Conservation (phyloP, 2,888 invertebrate genomes). For the Anagyrus pseudococci region DNA sequence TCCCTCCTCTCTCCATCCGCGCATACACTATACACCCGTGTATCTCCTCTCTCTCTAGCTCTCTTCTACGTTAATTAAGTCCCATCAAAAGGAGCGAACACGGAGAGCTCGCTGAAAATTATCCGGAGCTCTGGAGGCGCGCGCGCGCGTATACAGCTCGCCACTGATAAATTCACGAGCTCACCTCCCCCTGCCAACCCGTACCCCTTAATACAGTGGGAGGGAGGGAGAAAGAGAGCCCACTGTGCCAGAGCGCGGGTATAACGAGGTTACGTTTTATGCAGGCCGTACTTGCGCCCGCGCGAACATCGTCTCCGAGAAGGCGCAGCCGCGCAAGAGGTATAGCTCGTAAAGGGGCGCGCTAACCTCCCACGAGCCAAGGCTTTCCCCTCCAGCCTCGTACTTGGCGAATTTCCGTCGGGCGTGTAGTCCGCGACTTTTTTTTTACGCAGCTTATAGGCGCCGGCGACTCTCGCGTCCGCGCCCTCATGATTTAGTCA, state of each 20-base stretch:
- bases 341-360: no score
- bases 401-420: no score
- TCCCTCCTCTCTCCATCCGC: neutral
- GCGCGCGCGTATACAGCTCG: neutral
- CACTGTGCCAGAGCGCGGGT: no score
- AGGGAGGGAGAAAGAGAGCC: slow-evolving; percentile 25
- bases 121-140: slow-evolving; percentile 13
- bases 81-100: slow-evolving; percentile 23
- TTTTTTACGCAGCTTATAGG: neutral
- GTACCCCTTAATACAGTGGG: slow-evolving; percentile 40
- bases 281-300: neutral
- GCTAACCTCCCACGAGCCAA: no score
- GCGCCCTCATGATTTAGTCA: slow-evolving; percentile 16
- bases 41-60: neutral
- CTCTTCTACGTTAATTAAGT: slow-evolving; percentile 30
- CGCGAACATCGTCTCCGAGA: neutral
- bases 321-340: neutral
- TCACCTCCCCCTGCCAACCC: no score
- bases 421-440: neutral
- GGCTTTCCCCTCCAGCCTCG: no score
- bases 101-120: slow-evolving; percentile 15
- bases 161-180: slow-evolving; percentile 41
- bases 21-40: neutral
- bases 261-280: slow-evolving; percentile 46
- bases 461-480: slow-evolving; percentile 1